Conservation (phyloP, 2,888 invertebrate species). For the Cerceris rybyensis region DNA sequence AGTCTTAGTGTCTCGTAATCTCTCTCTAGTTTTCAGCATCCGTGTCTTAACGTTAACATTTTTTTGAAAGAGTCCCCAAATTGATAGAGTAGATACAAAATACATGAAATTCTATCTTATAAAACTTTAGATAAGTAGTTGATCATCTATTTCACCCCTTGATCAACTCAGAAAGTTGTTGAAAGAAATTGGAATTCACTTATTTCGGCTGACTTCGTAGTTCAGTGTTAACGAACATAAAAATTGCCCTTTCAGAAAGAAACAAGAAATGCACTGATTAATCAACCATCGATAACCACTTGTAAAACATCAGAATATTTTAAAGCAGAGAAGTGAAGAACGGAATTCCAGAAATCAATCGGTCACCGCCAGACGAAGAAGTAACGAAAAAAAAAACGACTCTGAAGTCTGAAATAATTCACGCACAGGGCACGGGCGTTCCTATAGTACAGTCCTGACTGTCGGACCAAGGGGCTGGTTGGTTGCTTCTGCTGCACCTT, state of each 20-base stretch:
- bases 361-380: constrained; percentile 22
- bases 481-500: constrained; percentile 50
- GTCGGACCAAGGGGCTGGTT: constrained; percentile 60
- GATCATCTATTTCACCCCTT: too few species aligned
- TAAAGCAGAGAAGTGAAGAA: too few species aligned
- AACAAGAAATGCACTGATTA: neutral
- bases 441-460: constrained; percentile 48
- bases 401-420: constrained; percentile 60
- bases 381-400: constrained; percentile 24
- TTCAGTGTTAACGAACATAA: too few species aligned
- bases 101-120: too few species aligned
- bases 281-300: neutral
- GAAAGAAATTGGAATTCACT: too few species aligned
- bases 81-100: too few species aligned
- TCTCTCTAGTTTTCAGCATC: neutral
- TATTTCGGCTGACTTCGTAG: too few species aligned
- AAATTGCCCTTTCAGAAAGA: too few species aligned
- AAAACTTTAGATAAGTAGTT: too few species aligned
- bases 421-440: constrained; percentile 30
- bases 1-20: neutral
- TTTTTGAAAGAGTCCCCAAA: too few species aligned
- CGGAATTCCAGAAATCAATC: constrained; percentile 42
- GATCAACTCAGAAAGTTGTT: too few species aligned
- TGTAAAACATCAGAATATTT: too few species aligned
- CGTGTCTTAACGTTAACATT: neutral